These are phyloP conservation scores for Pollenia angustigena DNA, from an alignment of 2,888 invertebrate genomes.

Conservation along the genomic window DNA sequence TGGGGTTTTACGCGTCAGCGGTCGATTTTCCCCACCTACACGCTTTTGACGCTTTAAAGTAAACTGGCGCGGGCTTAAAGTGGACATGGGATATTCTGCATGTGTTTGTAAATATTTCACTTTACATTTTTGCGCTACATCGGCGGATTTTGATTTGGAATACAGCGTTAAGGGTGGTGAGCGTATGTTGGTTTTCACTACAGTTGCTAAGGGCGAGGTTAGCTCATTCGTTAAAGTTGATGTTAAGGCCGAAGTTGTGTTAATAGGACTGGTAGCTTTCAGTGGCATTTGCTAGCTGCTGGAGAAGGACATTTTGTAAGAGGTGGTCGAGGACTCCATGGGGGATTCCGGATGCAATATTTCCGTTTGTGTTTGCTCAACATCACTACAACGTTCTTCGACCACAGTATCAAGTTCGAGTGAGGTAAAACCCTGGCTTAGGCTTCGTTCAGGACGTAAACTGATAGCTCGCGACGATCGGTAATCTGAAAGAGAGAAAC, in stretches of 20 bases:
- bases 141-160: slow-evolving; percentile 62
- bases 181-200: neutral
- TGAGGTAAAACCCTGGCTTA: slow-evolving; percentile 90
- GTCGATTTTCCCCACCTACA: slow-evolving; percentile 72
- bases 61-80: slow-evolving; percentile 57
- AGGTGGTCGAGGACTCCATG: slow-evolving; percentile 79
- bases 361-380: slow-evolving; percentile 88
- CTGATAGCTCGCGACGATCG: slow-evolving; percentile 87
- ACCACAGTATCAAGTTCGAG: slow-evolving; percentile 93
- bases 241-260: slow-evolving; percentile 70
- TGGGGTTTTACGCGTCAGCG: slow-evolving; percentile 60
- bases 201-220: slow-evolving; percentile 46
- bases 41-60: slow-evolving; percentile 64
- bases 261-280: slow-evolving; percentile 52
- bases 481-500: slow-evolving; percentile 82
- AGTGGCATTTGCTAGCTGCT: slow-evolving; percentile 81
- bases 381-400: slow-evolving; percentile 94
- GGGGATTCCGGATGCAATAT: slow-evolving; percentile 83
- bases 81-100: slow-evolving; percentile 64
- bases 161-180: slow-evolving; percentile 43
- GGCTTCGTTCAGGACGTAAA: slow-evolving; percentile 87
- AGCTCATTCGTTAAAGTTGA: slow-evolving; percentile 51
- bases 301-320: slow-evolving; percentile 81
- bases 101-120: slow-evolving; percentile 69
- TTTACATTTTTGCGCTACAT: slow-evolving; percentile 58